Evolutionary conservation across 2,113 vertebrate genomes (phyloP).

Genomic region (Psilopogon haemacephalus): DNA sequence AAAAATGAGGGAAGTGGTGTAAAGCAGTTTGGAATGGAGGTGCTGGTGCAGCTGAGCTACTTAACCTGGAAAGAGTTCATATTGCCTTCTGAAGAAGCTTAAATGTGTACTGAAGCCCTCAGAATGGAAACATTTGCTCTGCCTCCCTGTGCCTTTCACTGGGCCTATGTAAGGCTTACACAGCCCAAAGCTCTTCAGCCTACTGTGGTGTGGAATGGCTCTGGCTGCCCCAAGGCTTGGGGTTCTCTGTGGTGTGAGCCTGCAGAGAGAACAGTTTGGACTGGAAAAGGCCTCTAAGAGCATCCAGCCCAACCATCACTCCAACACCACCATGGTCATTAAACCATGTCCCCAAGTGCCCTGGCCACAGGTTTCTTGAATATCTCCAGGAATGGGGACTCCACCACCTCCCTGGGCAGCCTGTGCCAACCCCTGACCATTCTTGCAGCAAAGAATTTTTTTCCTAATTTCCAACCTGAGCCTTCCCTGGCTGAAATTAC

Average conservation of each 20-base stretch:
- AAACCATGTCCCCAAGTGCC: too few relatives aligned
- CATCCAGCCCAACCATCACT: too few relatives aligned
- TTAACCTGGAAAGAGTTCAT: background rate
- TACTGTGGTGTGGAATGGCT: background rate
- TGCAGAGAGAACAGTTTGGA: background rate
- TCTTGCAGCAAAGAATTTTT: too few relatives aligned
- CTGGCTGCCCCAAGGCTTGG: background rate
- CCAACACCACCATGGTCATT: too few relatives aligned
- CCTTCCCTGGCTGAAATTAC: conserved; percentile 10
- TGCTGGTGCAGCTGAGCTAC: background rate
- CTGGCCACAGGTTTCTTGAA: too few relatives aligned
- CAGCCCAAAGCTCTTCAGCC: background rate
- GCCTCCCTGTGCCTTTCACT: background rate
- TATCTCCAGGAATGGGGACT: too few relatives aligned
- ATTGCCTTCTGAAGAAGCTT: background rate
- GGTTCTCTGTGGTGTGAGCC: background rate
- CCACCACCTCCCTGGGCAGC: too few relatives aligned
- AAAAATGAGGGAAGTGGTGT: conserved; percentile 18
- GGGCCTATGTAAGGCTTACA: background rate
- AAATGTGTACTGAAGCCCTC: background rate
- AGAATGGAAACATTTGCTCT: background rate
- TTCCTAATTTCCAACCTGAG: too few relatives aligned
- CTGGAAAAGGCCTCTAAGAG: too few relatives aligned
- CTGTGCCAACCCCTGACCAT: too few relatives aligned
- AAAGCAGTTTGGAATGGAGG: background rate